These are phyloP conservation scores for Vesta saturnalis DNA, from an alignment of 2,888 invertebrate species.

Conservation along the genomic window DNA sequence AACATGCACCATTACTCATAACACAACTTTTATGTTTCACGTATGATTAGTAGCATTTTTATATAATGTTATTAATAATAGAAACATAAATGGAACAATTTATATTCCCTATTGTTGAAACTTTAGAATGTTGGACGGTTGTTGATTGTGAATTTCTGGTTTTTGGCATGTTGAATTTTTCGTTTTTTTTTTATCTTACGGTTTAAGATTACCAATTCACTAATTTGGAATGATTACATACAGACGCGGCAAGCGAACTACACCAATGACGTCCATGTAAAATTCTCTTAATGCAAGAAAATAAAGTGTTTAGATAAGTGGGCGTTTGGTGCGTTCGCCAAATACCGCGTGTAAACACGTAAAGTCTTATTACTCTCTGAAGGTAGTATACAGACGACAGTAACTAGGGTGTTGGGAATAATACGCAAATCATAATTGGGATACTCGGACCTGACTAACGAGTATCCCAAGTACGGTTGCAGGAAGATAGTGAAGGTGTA, in stretches of 20 bases:
- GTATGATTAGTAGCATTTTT: not conserved
- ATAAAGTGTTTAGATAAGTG: slow-evolving; percentile 16
- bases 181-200: slow-evolving; percentile 19
- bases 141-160: not conserved
- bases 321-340: slow-evolving; percentile 40
- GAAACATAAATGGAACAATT: not conserved
- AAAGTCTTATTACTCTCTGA: slow-evolving; percentile 63
- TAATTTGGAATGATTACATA: slow-evolving; percentile 56
- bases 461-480: slow-evolving; percentile 51
- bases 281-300: slow-evolving; percentile 39
- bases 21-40: not conserved
- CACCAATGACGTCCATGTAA: slow-evolving; percentile 18
- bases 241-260: slow-evolving; percentile 50
- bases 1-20: not conserved
- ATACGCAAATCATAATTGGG: slow-evolving; percentile 50
- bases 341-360: slow-evolving; percentile 45
- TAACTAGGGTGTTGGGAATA: slow-evolving; percentile 46
- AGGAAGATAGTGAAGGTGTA: slow-evolving; percentile 49
- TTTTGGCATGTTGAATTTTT: slow-evolving; percentile 23
- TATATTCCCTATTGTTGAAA: not conserved
- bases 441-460: slow-evolving; percentile 59
- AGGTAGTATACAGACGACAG: slow-evolving; percentile 54
- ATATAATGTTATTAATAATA: not conserved
- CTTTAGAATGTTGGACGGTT: not conserved
- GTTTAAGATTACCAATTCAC: slow-evolving; percentile 44